Evolutionary conservation across 2,797 vertebrate species (phyloP).

Genomic region (Hypotaenidia philippensis): DNA sequence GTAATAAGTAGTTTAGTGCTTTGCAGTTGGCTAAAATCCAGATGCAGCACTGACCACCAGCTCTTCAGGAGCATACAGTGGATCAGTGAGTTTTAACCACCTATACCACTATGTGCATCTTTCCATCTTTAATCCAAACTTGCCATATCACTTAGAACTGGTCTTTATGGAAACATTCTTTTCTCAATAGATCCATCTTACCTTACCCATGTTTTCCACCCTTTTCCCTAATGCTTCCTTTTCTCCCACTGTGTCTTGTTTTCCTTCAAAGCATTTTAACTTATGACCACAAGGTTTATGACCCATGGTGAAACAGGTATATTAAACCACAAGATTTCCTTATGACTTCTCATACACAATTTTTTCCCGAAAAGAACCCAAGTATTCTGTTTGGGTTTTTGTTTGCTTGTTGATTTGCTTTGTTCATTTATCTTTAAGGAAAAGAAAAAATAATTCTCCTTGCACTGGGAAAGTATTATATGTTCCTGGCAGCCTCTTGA

Average conservation of each 20-base stretch:
- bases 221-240: neutral
- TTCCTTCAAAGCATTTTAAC: neutral
- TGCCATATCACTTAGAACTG: neutral
- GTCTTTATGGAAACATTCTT: neutral
- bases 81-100: rapidly evolving
- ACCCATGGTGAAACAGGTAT: neutral
- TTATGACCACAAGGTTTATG: neutral
- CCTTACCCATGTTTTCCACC: rapidly evolving
- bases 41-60: rapidly evolving
- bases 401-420: neutral
- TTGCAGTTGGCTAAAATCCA: neutral
- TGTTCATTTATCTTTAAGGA: neutral
- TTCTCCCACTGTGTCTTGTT: neutral
- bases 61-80: rapidly evolving
- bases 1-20: neutral
- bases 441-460: neutral
- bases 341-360: rapidly evolving
- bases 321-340: neutral
- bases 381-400: neutral
- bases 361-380: neutral
- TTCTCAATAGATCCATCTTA: neutral
- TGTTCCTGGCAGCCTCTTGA: neutral
- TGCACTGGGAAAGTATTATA: neutral
- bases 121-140: neutral
- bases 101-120: neutral